Conservation (phyloP, 2,888 invertebrate genomes). For the Agonopterix alstromeriana region DNA sequence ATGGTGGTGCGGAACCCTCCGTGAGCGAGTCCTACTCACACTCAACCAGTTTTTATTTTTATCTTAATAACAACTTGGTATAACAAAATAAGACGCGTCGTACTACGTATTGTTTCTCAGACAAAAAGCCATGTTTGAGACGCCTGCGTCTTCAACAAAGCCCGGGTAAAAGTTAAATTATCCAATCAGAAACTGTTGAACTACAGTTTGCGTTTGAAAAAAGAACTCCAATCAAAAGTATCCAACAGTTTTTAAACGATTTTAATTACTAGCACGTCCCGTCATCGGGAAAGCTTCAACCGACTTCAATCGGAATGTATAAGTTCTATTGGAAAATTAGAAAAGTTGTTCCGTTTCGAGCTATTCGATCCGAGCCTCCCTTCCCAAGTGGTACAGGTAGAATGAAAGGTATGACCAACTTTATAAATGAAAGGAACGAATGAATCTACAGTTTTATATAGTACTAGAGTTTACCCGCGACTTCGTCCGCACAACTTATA, state of each 20-base stretch:
- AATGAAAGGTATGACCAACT: slow-evolving; percentile 51
- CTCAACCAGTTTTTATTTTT: no score
- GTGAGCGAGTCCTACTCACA: no score
- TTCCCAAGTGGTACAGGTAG: not conserved
- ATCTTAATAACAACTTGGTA: no score
- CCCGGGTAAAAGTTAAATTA: not conserved
- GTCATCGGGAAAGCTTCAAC: not conserved
- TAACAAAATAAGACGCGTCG: no score
- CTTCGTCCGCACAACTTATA: no score
- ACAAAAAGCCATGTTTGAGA: no score
- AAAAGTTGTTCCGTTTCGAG: slow-evolving; percentile 40
- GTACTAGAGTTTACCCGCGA: no score
- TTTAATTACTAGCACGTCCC: slow-evolving; percentile 13
- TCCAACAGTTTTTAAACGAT: slow-evolving; percentile 8
- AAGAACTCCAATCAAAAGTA: slow-evolving; percentile 1
- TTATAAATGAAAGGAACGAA: slow-evolving; percentile 40
- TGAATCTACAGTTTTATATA: slow-evolving; percentile 15
- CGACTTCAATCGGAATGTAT: slow-evolving; percentile 38
- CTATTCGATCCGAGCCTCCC: not conserved
- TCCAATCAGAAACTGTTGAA: no score
- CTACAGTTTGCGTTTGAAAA: no score
- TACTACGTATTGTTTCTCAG: no score
- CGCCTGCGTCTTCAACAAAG: not conserved
- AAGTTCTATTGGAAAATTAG: slow-evolving; percentile 66
- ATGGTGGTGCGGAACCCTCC: no score